A percentile compares a stretch with the other conserved stretches of the same genome.
phyloP scores from a whole-genome alignment of 1,140 invertebrate genomes.

The Watersipora subatra region DNA sequence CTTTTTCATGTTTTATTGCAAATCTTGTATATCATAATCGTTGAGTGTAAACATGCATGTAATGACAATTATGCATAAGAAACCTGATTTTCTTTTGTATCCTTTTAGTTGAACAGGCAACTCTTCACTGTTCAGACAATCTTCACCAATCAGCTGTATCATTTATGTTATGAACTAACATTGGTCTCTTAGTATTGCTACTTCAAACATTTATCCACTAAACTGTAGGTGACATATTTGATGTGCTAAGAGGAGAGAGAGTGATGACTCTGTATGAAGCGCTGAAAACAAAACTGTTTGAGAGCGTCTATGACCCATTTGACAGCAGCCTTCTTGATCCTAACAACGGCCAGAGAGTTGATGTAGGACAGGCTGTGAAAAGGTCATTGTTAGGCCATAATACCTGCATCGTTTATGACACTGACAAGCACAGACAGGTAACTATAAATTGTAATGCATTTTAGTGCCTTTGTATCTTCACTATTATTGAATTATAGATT shows the following conservation, averaged over 20 bases:
- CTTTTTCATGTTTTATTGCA: too few species aligned
- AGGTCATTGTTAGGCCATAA: neutral
- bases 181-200: too few species aligned
- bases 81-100: too few species aligned
- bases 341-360: neutral
- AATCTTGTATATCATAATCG: too few species aligned
- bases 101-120: too few species aligned
- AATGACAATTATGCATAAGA: too few species aligned
- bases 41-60: too few species aligned
- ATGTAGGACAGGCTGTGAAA: neutral
- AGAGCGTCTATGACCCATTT: conserved; percentile 2
- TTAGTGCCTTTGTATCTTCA: too few species aligned
- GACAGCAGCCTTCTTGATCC: neutral
- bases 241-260: neutral
- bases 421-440: neutral
- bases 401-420: conserved; percentile 1
- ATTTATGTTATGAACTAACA: too few species aligned
- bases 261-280: conserved; percentile 1
- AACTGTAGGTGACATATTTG: conserved; percentile 1
- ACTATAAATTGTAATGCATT: too few species aligned
- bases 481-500: neutral
- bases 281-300: neutral
- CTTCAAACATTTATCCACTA: neutral
- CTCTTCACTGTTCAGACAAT: too few species aligned
- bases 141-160: too few species aligned